Evolutionary conservation across 2,113 vertebrate species (phyloP).

Genomic region (Psephotus haematonotus): DNA sequence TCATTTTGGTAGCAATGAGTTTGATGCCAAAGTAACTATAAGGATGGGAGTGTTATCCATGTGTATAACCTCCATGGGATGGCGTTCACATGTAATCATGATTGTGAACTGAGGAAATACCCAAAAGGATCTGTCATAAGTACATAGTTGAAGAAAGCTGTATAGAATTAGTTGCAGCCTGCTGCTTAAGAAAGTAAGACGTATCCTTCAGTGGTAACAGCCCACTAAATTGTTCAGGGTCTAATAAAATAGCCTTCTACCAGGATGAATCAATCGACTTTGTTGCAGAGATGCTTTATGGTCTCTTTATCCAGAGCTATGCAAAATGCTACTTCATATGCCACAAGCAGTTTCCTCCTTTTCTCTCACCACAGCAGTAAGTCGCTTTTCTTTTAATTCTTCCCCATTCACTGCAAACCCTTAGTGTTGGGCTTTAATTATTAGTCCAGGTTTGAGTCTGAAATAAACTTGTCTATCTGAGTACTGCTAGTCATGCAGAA

Average conservation of each 20-base stretch:
- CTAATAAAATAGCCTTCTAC: background rate
- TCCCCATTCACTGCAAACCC: background rate
- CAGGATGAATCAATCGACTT: background rate
- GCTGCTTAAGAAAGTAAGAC: background rate
- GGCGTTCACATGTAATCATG: background rate
- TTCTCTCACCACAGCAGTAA: background rate
- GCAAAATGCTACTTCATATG: background rate
- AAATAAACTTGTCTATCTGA: background rate
- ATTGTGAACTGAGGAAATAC: background rate
- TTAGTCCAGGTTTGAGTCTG: background rate
- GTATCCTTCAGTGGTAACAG: background rate
- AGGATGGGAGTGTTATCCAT: background rate
- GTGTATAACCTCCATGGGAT: background rate
- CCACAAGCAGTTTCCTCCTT: background rate
- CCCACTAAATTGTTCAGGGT: background rate
- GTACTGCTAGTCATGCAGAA: background rate
- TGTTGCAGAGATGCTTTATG: background rate
- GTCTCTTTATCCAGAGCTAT: background rate
- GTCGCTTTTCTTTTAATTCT: background rate
- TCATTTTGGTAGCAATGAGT: background rate
- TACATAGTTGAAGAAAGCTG: background rate
- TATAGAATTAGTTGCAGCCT: background rate
- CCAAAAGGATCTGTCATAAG: background rate
- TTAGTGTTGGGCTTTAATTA: background rate
- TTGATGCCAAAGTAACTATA: background rate